These are phyloP conservation scores for Acrossocheilus wenchowensis DNA, from an alignment of 2,797 vertebrate genomes.

Conservation along the genomic window DNA sequence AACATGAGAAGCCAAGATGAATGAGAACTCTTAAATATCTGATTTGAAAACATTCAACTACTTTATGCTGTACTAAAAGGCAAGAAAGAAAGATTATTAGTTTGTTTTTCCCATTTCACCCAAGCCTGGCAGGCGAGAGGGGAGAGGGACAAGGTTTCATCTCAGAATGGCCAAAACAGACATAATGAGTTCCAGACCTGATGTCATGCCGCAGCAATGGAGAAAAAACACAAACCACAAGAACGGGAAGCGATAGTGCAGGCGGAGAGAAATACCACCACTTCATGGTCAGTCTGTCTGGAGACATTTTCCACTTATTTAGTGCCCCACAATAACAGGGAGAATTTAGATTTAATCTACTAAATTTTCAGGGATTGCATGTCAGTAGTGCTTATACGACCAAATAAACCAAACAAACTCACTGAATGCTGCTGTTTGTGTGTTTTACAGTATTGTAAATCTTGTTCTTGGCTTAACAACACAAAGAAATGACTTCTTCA, in stretches of 20 bases:
- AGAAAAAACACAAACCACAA: constrained; percentile 63
- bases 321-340: constrained; percentile 62
- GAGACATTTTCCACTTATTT: constrained; percentile 68
- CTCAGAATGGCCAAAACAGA: constrained; percentile 67
- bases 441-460: neutral
- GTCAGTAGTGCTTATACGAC: neutral
- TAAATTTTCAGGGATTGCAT: neutral
- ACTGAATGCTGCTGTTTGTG: constrained; percentile 5
- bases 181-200: constrained; percentile 82
- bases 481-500: neutral
- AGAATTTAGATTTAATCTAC: constrained; percentile 40
- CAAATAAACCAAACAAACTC: constrained; percentile 22
- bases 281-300: constrained; percentile 71
- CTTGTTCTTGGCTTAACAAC: neutral
- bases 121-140: constrained; percentile 42
- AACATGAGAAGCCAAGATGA: neutral
- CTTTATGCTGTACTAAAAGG: neutral
- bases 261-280: constrained; percentile 65
- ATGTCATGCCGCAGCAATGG: constrained; percentile 78
- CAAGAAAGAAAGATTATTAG: neutral
- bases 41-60: neutral
- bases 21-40: neutral
- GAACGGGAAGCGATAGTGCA: constrained; percentile 64
- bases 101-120: constrained; percentile 63
- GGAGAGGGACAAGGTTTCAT: constrained; percentile 69